Percentiles rank a stretch among this genome's conserved stretches.
Evolutionary conservation across 2,113 vertebrate genomes (phyloP).

Genomic region (Bostrychus sinensis): DNA sequence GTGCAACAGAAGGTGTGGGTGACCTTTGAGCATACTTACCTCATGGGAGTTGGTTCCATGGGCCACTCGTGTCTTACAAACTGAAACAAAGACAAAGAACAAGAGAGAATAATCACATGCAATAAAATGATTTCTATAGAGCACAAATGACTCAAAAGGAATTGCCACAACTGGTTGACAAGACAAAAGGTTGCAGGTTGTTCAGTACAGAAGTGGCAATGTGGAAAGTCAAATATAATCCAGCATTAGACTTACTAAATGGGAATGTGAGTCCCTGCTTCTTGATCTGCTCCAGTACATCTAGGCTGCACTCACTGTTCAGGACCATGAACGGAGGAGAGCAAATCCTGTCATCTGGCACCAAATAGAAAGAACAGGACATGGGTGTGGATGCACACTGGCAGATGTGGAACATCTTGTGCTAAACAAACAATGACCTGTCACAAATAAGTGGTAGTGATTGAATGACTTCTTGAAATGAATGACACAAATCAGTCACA

Average conservation of each 20-base stretch:
- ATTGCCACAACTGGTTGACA: too few species aligned
- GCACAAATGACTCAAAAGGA: neutral
- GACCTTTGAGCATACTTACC: slow-evolving; percentile 83
- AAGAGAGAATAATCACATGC: neutral
- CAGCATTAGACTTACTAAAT: slow-evolving; percentile 93
- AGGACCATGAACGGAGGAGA: slow-evolving; percentile 99
- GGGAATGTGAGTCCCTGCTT: slow-evolving; percentile 94
- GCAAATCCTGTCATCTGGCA: slow-evolving; percentile 91
- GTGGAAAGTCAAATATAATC: too few species aligned
- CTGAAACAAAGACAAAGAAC: slow-evolving; percentile 74
- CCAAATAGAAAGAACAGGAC: slow-evolving; percentile 25
- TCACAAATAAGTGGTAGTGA: too few species aligned
- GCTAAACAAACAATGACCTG: too few species aligned
- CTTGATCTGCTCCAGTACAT: slow-evolving; percentile 90
- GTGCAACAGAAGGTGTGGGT: slow-evolving; percentile 33
- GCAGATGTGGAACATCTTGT: neutral
- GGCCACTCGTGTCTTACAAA: slow-evolving; percentile 99
- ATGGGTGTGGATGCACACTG: neutral
- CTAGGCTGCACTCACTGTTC: slow-evolving; percentile 87
- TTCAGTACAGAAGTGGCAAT: too few species aligned
- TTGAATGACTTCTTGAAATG: too few species aligned
- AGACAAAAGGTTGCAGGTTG: too few species aligned
- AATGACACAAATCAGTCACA: too few species aligned
- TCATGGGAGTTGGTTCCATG: slow-evolving; percentile 99
- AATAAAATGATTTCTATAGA: neutral